phyloP scores from a whole-genome alignment of 92 coral and sea anemone genomes.

The Pocillopora grandis region DNA sequence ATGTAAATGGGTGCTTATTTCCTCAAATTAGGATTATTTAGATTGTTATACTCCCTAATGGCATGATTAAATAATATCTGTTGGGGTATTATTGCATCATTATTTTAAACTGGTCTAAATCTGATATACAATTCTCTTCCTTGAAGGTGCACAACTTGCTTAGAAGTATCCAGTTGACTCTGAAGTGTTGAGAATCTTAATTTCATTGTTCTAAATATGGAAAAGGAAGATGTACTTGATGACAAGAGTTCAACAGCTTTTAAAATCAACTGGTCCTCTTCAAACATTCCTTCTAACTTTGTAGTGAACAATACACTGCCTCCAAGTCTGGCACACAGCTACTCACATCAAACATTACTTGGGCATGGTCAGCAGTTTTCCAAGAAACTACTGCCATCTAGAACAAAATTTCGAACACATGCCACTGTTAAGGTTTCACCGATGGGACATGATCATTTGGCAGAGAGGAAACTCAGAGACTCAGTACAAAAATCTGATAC shows the following conservation, averaged over 20 bases:
- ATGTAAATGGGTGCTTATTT: no score
- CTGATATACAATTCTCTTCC: no score
- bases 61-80: no score
- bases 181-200: no score
- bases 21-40: no score
- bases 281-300: conserved; percentile 6
- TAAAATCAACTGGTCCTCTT: conserved; percentile 28
- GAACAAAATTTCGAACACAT: conserved; percentile 63
- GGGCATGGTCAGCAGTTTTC: conserved; percentile 62
- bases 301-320: conserved; percentile 1
- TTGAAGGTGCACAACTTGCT: no score
- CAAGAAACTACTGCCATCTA: conserved; percentile 78
- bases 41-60: no score
- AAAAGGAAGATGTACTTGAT: not conserved
- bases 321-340: not conserved
- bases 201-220: not conserved
- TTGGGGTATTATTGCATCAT: no score
- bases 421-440: conserved; percentile 64
- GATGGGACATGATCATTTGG: conserved; percentile 53
- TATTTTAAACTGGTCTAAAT: no score
- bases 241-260: conserved; percentile 4
- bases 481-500: conserved; percentile 71
- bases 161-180: no score
- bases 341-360: conserved; percentile 5
- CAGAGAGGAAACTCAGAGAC: conserved; percentile 87